These are phyloP conservation scores for Rhinolophus sinicus DNA, from an alignment of 2,113 vertebrate genomes.

Conservation along the genomic window DNA sequence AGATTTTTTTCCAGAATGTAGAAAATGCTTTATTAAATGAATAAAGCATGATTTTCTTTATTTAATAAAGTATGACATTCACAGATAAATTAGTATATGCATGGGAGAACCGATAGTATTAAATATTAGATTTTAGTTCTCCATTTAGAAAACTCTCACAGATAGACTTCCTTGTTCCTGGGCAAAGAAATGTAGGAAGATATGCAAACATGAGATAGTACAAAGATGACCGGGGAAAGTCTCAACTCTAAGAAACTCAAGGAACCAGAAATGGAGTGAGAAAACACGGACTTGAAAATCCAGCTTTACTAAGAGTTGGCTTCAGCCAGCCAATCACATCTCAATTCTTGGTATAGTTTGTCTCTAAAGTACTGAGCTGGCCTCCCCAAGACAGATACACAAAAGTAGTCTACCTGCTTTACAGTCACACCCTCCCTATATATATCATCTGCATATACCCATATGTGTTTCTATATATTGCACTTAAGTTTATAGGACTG, in stretches of 20 bases:
- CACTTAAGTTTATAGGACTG: constrained; percentile 67
- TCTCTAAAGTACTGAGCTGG: constrained; percentile 26
- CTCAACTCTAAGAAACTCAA: not conserved
- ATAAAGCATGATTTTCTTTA: constrained; percentile 40
- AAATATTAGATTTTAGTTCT: constrained; percentile 62
- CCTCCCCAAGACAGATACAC: constrained; percentile 11
- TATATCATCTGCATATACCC: constrained; percentile 57
- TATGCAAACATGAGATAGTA: not conserved
- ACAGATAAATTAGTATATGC: constrained; percentile 58
- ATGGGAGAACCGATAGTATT: not conserved
- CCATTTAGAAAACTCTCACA: constrained; percentile 45
- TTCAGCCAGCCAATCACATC: not conserved
- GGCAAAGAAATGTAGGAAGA: constrained; percentile 40
- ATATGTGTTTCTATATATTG: constrained; percentile 68
- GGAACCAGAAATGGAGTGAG: constrained; percentile 15
- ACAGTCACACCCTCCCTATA: not conserved
- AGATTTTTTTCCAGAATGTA: constrained; percentile 35
- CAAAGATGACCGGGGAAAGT: not conserved
- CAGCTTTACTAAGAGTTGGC: constrained; percentile 42
- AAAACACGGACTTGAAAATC: constrained; percentile 45
- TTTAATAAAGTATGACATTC: constrained; percentile 58
- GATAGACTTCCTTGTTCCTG: constrained; percentile 27
- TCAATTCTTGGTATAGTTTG: constrained; percentile 18
- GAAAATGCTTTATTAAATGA: constrained; percentile 58
- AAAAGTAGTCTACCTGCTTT: constrained; percentile 32